These are phyloP conservation scores for Glaucomys volans DNA, from an alignment of 2,113 vertebrate genomes.

Conservation along the genomic window DNA sequence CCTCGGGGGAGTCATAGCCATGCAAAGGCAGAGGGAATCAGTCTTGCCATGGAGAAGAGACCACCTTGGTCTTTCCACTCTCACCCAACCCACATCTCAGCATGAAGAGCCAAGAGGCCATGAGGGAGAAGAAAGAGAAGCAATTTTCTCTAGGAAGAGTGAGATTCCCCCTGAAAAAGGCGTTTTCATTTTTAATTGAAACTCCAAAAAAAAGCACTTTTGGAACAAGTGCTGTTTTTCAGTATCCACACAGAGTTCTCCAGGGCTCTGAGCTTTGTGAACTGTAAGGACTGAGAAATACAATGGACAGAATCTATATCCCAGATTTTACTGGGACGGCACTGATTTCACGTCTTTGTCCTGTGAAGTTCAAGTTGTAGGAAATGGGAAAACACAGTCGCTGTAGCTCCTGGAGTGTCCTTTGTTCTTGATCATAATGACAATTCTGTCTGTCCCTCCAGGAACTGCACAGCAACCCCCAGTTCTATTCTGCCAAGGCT, in stretches of 20 bases:
- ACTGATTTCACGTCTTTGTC: not conserved
- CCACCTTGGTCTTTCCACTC: rapidly evolving
- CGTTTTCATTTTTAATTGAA: slow-evolving; percentile 4
- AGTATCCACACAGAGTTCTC: not conserved
- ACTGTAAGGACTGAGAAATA: not conserved
- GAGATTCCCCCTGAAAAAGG: not conserved
- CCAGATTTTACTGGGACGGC: not conserved
- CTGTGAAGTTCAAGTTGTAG: not conserved
- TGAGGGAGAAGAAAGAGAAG: not conserved
- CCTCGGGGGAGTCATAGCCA: not conserved
- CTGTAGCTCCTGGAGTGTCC: not conserved
- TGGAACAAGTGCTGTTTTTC: not conserved
- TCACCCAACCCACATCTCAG: not conserved
- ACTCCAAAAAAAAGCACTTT: not conserved
- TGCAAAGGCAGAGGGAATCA: not conserved
- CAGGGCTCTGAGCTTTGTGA: not conserved
- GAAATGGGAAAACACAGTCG: not conserved
- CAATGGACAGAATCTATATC: not conserved
- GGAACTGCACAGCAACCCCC: slow-evolving; percentile 27
- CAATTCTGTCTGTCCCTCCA: not conserved
- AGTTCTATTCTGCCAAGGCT: slow-evolving; percentile 15
- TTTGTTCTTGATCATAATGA: not conserved
- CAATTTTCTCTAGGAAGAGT: not conserved
- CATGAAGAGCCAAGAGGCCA: not conserved
- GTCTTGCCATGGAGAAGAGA: not conserved